Conservation (phyloP, 2,888 invertebrate genomes). For the Ametastegia equiseti region DNA sequence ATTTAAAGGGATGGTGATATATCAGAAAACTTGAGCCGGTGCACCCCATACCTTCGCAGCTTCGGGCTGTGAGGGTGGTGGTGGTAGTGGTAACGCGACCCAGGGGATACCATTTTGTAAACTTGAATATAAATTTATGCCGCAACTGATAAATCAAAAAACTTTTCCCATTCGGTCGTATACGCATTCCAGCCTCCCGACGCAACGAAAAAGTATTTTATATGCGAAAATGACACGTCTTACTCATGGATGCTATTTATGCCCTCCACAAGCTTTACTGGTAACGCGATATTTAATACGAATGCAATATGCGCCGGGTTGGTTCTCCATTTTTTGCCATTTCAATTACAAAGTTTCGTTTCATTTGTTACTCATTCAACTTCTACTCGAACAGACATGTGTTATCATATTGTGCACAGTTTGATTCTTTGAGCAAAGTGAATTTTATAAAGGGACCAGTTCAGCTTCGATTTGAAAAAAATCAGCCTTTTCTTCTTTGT, state of each 20-base stretch:
- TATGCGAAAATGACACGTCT: neutral
- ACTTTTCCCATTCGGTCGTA: constrained; percentile 53
- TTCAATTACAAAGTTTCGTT: too few relatives aligned
- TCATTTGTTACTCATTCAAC: too few relatives aligned
- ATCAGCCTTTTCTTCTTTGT: too few relatives aligned
- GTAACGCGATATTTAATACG: too few relatives aligned
- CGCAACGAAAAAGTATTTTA: constrained; percentile 35
- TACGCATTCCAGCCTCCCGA: constrained; percentile 50
- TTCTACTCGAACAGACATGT: too few relatives aligned
- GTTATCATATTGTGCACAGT: too few relatives aligned
- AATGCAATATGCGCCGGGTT: too few relatives aligned
- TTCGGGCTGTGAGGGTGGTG: constrained; percentile 47
- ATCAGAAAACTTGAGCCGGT: constrained; percentile 52
- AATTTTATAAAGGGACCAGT: too few relatives aligned
- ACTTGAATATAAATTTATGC: constrained; percentile 59
- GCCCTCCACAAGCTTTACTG: neutral
- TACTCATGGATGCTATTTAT: neutral
- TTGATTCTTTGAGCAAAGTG: too few relatives aligned
- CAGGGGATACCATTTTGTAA: constrained; percentile 56
- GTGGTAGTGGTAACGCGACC: constrained; percentile 50
- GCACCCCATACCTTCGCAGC: neutral
- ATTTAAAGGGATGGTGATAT: constrained; percentile 46
- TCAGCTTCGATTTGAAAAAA: too few relatives aligned
- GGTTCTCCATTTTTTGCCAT: too few relatives aligned
- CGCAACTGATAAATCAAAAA: constrained; percentile 57